Evolutionary conservation across 2,113 vertebrate species (phyloP).

Genomic region (Uria aalge): DNA sequence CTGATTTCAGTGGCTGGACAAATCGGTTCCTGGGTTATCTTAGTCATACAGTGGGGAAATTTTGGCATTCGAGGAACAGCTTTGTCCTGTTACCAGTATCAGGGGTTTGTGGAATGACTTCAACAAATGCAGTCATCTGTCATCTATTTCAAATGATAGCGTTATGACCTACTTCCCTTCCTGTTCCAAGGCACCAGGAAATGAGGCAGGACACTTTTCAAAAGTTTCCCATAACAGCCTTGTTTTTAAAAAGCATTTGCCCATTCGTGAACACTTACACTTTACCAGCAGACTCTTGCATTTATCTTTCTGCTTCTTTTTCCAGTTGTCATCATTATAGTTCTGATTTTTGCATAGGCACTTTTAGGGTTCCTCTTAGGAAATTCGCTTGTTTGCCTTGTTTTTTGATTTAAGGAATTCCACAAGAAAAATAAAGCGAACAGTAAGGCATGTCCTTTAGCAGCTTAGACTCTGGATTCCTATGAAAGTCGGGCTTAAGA

Average conservation of each 20-base stretch:
- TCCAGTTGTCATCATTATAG: not conserved
- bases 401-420: not conserved
- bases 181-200: conserved; percentile 46
- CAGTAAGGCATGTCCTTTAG: not conserved
- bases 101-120: not conserved
- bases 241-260: not conserved
- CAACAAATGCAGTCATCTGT: not conserved
- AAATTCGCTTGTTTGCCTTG: not conserved
- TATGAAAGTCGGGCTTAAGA: not conserved
- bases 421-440: not conserved
- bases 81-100: conserved; percentile 10
- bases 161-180: conserved; percentile 11
- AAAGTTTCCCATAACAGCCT: conserved; percentile 5
- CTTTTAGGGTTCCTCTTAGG: not conserved
- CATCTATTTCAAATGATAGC: not conserved
- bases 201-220: not conserved
- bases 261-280: rapidly evolving
- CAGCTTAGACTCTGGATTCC: not conserved
- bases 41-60: not conserved
- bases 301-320: not conserved
- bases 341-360: not conserved
- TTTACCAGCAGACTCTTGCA: not conserved
- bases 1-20: not conserved
- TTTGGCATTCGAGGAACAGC: not conserved
- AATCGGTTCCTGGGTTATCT: conserved; percentile 2